Conservation (phyloP, 2,113 vertebrate species). For the Madoqua kirkii region DNA sequence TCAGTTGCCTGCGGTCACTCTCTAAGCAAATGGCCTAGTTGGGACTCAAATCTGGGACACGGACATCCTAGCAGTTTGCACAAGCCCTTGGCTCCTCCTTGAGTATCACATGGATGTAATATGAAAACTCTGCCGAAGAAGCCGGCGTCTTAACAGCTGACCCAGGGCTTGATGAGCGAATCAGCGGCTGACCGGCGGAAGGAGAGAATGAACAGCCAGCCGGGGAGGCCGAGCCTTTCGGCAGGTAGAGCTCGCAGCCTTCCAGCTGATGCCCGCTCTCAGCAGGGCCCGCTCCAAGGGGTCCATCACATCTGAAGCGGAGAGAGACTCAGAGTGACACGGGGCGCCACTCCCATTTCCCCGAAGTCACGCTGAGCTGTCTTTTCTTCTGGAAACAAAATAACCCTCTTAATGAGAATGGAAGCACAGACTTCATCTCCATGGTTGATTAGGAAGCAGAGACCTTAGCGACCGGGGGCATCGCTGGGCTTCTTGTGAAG, state of each 20-base stretch:
- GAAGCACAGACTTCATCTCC: background rate
- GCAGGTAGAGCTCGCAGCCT: rapidly evolving
- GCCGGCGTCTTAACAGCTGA: rapidly evolving
- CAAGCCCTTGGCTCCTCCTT: background rate
- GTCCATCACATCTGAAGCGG: rapidly evolving
- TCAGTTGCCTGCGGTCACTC: background rate
- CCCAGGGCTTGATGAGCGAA: background rate
- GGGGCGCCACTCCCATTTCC: background rate
- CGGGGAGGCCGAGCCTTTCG: rapidly evolving
- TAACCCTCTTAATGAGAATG: rapidly evolving
- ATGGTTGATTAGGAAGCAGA: background rate
- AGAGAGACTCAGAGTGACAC: rapidly evolving
- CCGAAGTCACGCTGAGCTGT: rapidly evolving
- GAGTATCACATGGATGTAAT: background rate
- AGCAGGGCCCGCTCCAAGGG: rapidly evolving
- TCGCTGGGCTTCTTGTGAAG: background rate
- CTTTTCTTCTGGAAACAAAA: background rate
- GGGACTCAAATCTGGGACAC: background rate
- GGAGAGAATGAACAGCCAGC: rapidly evolving
- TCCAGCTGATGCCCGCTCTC: rapidly evolving
- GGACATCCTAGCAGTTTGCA: rapidly evolving
- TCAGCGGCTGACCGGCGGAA: background rate
- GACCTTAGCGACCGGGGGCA: rapidly evolving
- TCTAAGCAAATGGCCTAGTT: background rate
- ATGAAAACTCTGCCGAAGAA: rapidly evolving